A percentile compares a stretch with the other conserved stretches of the same genome.
Evolutionary conservation across 2,113 vertebrate genomes (phyloP).

Genomic region (Cyrtonyx montezumae): DNA sequence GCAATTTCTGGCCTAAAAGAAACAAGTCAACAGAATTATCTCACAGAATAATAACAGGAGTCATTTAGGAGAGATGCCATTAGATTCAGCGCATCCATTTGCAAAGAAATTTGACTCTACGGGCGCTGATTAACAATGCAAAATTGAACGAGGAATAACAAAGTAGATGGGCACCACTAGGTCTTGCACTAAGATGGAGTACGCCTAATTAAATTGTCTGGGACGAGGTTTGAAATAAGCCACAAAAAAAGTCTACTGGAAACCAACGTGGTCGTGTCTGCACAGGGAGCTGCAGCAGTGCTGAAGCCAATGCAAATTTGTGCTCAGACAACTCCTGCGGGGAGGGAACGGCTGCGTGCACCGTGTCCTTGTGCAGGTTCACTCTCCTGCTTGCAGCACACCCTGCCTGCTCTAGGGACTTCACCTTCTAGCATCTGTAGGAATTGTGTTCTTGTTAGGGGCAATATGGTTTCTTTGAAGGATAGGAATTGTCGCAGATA

Average conservation of each 20-base stretch:
- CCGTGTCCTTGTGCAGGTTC: fast-evolving
- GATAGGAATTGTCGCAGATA: neutral
- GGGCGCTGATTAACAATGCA: neutral
- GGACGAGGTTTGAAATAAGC: neutral
- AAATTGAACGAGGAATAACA: neutral
- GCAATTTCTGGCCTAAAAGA: neutral
- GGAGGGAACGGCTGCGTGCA: neutral
- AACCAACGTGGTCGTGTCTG: neutral
- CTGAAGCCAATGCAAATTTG: neutral
- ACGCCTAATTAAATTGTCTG: neutral
- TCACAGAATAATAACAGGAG: neutral
- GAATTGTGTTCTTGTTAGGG: neutral
- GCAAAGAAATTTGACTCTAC: neutral
- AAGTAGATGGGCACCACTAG: fast-evolving
- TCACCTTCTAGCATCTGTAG: neutral
- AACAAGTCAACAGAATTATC: neutral
- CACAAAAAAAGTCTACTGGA: neutral
- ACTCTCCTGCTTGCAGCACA: neutral
- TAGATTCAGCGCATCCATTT: neutral
- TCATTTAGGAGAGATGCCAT: neutral
- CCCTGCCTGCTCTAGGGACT: neutral
- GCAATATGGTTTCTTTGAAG: neutral
- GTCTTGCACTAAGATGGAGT: neutral
- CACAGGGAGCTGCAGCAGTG: neutral
- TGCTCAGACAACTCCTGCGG: neutral